Evolutionary conservation across 2,888 invertebrate genomes (phyloP).

Genomic region (Microctonus brassicae): DNA sequence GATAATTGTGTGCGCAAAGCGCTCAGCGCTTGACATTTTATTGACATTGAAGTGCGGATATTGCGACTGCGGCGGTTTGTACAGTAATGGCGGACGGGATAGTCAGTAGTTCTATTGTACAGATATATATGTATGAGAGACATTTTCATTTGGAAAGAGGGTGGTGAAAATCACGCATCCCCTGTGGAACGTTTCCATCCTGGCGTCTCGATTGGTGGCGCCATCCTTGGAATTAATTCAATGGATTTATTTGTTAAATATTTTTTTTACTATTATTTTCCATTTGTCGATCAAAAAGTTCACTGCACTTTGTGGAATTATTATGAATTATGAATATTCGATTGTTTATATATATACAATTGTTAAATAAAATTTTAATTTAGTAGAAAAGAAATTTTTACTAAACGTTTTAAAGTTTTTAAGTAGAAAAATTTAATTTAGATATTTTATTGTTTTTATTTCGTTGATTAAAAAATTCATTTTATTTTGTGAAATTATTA

Average conservation of each 20-base stretch:
- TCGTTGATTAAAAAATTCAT: too few species aligned
- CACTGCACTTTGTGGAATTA: too few species aligned
- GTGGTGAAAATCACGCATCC: conserved; percentile 30
- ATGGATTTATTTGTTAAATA: too few species aligned
- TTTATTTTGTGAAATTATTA: too few species aligned
- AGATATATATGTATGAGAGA: conserved; percentile 6
- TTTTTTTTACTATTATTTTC: neutral
- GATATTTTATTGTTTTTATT: too few species aligned
- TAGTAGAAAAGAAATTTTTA: too few species aligned
- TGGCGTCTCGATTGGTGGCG: conserved; percentile 2
- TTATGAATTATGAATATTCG: too few species aligned
- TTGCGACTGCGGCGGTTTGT: conserved; percentile 49
- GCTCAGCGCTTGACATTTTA: conserved; percentile 62
- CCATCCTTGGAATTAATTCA: conserved; percentile 22
- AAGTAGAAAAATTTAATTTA: neutral
- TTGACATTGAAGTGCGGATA: conserved; percentile 57
- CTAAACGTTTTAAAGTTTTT: too few species aligned
- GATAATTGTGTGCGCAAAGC: conserved; percentile 50
- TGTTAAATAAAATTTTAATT: too few species aligned
- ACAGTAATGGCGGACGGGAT: conserved; percentile 61
- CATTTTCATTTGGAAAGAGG: conserved; percentile 9
- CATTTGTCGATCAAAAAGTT: neutral
- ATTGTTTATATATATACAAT: too few species aligned
- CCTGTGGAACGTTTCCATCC: conserved; percentile 25
- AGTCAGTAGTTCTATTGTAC: conserved; percentile 33